A percentile compares a stretch with the other conserved stretches of the same genome.
Conservation (phyloP, 2,113 vertebrate species). For the Cyphomyrus plagiostoma region DNA sequence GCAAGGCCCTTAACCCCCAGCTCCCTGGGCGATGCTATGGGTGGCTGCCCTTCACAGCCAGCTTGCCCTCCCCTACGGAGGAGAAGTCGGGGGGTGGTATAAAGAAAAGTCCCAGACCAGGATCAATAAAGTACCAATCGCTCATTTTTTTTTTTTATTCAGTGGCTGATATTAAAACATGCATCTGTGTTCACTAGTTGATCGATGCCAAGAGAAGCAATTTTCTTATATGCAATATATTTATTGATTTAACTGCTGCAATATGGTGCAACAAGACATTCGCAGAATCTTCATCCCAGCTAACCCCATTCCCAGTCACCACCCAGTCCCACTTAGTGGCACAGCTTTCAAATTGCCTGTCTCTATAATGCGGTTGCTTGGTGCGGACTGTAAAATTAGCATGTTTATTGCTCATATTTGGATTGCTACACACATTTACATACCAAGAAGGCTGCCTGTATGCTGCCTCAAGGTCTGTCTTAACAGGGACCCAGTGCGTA, state of each 20-base stretch:
- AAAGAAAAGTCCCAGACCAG: too few species aligned
- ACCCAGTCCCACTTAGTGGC: neutral
- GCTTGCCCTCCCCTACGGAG: too few species aligned
- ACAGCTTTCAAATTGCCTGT: neutral
- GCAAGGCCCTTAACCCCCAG: too few species aligned
- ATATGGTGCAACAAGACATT: neutral
- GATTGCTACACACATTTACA: slow-evolving; percentile 2
- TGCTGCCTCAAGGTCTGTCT: neutral
- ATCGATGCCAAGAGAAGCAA: neutral
- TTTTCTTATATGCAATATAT: neutral
- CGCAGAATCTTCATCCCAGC: neutral
- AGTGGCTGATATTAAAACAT: neutral
- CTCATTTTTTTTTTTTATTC: neutral
- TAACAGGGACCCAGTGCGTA: neutral
- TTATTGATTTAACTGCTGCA: neutral
- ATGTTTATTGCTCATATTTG: slow-evolving; percentile 15
- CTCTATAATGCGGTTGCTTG: neutral
- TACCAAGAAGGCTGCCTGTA: neutral
- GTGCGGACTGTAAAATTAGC: neutral
- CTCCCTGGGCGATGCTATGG: too few species aligned
- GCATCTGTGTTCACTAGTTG: neutral
- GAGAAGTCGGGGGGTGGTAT: too few species aligned
- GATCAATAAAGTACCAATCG: too few species aligned
- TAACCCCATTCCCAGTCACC: neutral
- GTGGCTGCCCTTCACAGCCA: too few species aligned